These are phyloP conservation scores for Epinotia brunnichana DNA, from an alignment of 2,888 invertebrate species.

Conservation along the genomic window DNA sequence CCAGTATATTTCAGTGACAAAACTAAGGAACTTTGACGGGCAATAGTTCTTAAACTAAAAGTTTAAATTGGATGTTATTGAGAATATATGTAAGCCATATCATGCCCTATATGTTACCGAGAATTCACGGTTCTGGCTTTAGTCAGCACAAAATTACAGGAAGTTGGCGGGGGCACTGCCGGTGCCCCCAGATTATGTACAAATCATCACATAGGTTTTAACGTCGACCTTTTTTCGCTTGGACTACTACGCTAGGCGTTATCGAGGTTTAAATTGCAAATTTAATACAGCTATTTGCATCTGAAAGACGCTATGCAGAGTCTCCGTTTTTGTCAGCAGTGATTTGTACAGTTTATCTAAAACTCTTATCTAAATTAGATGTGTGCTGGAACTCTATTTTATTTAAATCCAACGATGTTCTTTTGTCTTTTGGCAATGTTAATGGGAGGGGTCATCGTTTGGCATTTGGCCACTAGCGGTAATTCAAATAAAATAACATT, in stretches of 20 bases:
- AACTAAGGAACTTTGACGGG: no score
- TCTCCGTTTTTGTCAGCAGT: slow-evolving; percentile 69
- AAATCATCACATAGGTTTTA: background rate
- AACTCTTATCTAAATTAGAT: slow-evolving; percentile 78
- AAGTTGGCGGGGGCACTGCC: no score
- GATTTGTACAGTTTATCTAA: slow-evolving; percentile 79
- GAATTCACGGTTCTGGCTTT: no score
- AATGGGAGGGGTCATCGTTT: slow-evolving; percentile 16
- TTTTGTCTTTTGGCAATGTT: slow-evolving; percentile 52
- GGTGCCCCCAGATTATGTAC: no score
- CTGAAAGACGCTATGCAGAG: slow-evolving; percentile 76
- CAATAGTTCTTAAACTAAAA: no score
- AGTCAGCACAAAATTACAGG: no score
- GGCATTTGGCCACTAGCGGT: slow-evolving; percentile 8
- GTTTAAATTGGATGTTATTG: no score
- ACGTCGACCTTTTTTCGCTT: slow-evolving; percentile 49
- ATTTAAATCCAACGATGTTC: slow-evolving; percentile 54
- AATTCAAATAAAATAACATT: slow-evolving; percentile 1
- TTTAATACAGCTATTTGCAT: slow-evolving; percentile 83
- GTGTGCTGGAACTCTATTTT: slow-evolving; percentile 54
- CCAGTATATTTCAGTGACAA: no score
- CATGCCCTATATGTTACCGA: no score
- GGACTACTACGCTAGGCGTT: slow-evolving; percentile 57
- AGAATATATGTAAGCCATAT: no score
- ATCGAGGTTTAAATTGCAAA: slow-evolving; percentile 81